Evolutionary conservation across 2,113 vertebrate genomes (phyloP), one percentile per base, ranked within the genome.

Genomic region (Brachyhypopomus gauderio): DNA sequence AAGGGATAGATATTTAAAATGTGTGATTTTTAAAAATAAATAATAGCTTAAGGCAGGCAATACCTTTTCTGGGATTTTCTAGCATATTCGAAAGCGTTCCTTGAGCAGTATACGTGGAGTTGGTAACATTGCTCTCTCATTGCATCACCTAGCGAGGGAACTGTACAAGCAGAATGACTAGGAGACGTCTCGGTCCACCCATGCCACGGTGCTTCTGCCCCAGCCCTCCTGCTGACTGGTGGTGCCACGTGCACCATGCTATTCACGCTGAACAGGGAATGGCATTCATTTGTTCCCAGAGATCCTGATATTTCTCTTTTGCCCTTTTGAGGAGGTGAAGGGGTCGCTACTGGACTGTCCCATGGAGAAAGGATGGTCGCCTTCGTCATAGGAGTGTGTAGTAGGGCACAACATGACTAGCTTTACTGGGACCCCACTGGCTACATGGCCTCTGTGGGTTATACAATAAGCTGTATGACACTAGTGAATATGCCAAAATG

Each of bases 11-110:
- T 60, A 27, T 66, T 23, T 34, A 52, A 52, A 23, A 25, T 20
- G 48, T 69, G 48, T 22, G 8, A 23, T 41, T 41, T 41, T 41
- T 41, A 12, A 12, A 45, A 45, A 58, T 30, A 77, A 52, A 9
- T 5, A 77, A 77, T 23, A 62, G 16, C 17, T 45, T 41, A 8
- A 48, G 27, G 45, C 45, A 22, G 59, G 60, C 3, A 67, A 11
- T 67, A 67, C 56, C 48, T 55, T 69, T 56, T 78, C 45, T 55
- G 60, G 23, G n/a, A 27, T 69, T 19, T 67, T 78, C 34, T 56
- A 69, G 30, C 45, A 69, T 38, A 9, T 36, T 22, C 11, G n/a
- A 58, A 55, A 73, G 52, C 48, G 20, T n/a, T 75, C 73, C n/a
- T n/a, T 25, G 22, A 25, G 23, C 8, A 8, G 3, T 58, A 8